These are phyloP conservation scores for Eurois occulta DNA, from an alignment of 2,888 invertebrate species.

Conservation along the genomic window DNA sequence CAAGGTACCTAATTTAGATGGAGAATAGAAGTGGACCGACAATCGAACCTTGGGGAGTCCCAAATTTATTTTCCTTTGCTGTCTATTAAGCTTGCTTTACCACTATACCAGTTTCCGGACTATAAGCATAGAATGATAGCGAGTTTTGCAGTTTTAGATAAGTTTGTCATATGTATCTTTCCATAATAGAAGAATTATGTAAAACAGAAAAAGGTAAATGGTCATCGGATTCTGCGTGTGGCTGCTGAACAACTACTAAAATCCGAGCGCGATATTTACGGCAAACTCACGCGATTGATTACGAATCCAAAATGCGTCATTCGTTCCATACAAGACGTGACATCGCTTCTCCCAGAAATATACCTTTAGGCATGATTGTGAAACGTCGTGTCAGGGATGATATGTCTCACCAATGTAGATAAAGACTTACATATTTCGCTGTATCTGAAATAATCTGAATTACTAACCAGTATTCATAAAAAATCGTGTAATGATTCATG, in stretches of 20 bases:
- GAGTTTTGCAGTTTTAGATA: neutral
- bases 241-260: neutral
- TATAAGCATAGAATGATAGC: neutral
- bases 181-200: neutral
- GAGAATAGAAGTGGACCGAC: slow-evolving; percentile 11
- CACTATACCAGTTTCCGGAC: neutral
- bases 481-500: neutral
- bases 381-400: neutral
- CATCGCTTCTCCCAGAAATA: neutral
- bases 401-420: neutral
- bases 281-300: neutral
- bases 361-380: neutral
- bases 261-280: neutral
- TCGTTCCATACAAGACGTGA: neutral
- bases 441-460: neutral
- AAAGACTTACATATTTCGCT: neutral
- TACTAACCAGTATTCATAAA: neutral
- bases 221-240: neutral
- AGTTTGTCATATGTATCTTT: neutral
- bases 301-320: neutral
- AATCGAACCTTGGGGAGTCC: slow-evolving; percentile 1
- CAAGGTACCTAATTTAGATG: too few relatives aligned
- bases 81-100: neutral
- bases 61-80: neutral
- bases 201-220: neutral